Evolutionary conservation across 2,888 invertebrate genomes (phyloP).

Genomic region (Polymixis flavicincta): DNA sequence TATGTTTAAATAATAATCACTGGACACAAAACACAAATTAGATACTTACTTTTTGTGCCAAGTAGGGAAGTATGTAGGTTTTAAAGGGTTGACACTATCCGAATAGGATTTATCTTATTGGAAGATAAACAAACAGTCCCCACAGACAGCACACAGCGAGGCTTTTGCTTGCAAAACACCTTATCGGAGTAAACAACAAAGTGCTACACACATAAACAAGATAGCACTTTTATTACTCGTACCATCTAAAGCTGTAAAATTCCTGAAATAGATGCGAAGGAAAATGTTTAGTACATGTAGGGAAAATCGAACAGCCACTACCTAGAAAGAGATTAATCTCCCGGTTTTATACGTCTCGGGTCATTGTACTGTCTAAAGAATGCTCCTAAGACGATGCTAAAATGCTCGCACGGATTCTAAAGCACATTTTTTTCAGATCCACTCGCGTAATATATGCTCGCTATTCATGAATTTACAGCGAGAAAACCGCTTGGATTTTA

Average conservation of each 20-base stretch:
- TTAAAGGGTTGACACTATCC: too few relatives aligned
- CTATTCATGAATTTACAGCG: slow-evolving; percentile 39
- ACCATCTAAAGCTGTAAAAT: slow-evolving; percentile 34
- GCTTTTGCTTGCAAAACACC: neutral
- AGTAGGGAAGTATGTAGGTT: neutral
- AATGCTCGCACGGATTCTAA: slow-evolving; percentile 9
- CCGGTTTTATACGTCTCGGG: slow-evolving; percentile 14
- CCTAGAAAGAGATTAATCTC: slow-evolving; percentile 27
- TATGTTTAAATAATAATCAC: slow-evolving; percentile 3
- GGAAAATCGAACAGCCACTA: slow-evolving; percentile 18
- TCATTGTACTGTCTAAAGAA: slow-evolving; percentile 31
- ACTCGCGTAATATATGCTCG: slow-evolving; percentile 23
- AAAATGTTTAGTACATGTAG: slow-evolving; percentile 21
- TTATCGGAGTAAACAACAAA: slow-evolving; percentile 19
- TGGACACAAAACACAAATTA: neutral
- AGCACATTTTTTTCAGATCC: slow-evolving; percentile 26
- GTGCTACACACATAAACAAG: slow-evolving; percentile 20
- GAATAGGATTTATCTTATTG: too few relatives aligned
- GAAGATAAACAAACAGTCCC: too few relatives aligned
- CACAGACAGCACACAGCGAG: too few relatives aligned
- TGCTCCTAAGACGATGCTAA: slow-evolving; percentile 22
- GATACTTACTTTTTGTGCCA: neutral
- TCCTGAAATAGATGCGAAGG: slow-evolving; percentile 28
- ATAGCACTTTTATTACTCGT: slow-evolving; percentile 42
- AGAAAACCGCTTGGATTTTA: slow-evolving; percentile 26